Base-by-base conservation (phyloP, 2,888 invertebrate species). In the Ichneumoninae sp. region DNA sequence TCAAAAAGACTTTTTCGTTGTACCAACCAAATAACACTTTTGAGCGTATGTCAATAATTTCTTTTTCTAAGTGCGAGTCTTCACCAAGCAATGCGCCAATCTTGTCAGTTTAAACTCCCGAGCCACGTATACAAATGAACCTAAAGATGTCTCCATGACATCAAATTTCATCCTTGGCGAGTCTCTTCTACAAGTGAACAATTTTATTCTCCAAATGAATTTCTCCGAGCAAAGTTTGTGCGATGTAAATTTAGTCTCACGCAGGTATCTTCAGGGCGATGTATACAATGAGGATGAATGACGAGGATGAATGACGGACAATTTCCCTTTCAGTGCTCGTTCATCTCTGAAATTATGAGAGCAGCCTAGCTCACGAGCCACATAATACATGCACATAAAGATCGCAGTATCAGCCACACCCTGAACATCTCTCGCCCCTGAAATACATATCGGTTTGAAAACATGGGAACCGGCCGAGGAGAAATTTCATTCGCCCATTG, bases 321-420 rank as follows among this genome's bases (percentile, higher is more conserved):
- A 1, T 26, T 57, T 26, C 26, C 13, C 26, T 13, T 13, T 26
- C 57, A 57, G 22, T 4, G 57, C 57, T 13, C 22, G 26, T 47
- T 47, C 26, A 13, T 57, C 57, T 26, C 57, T 22, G 22, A 57
- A 54, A 57, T 26, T 54, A 19, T 40, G 73, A 60, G 57, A 60
- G 73, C 36, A 36, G 54, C 22, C 26, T 44, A 26, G 8, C 26
- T 22, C 40, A 26, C 26, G 26, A 26, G 60, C 19, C 16, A 47
- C 60, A n/a, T 30, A 30, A 60, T 30, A 30, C 60, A 60, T 16
- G 52, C 50, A 36, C 26, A 60, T 30, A 60, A 60, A 60, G 30
- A 60, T 60, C 26, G 26, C 3, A 6, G 30, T 22, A 54, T 71
- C 71, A 71, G 36, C 52, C 71, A 54, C 52, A 36, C 54, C 54